Base-by-base conservation (phyloP, 2,797 vertebrate species). In the Varecia variegata region DNA sequence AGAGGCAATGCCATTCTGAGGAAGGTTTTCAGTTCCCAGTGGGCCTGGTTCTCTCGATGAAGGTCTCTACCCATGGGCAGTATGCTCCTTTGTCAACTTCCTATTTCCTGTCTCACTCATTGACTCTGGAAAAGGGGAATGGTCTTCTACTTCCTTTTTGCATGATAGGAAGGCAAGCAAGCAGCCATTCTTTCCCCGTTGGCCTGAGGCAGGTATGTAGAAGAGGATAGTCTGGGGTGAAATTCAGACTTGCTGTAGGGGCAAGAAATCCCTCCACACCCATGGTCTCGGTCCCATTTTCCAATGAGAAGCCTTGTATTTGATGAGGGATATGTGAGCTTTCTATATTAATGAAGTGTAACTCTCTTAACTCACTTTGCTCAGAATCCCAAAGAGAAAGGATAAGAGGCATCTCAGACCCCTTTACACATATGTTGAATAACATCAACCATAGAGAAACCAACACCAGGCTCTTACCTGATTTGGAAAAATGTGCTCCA, bases 191-290 rank as follows among this genome's bases (percentile, higher is more conserved):
- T 38, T 56, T 47, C 1, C 10, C 3, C 14, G 40, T 50, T 76
- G 40, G 2, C 7, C 10, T 13, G 23, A 82, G 7, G 5, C 1
- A 7, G 3, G 0, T 35, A 20, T 4, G 1, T 2, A 70, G 11
- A 21, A 40, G 35, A 52, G 54, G 23, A 15, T 62, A 43, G 17
- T 32, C 43, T 73, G 17, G 38, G 18, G 21, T 54, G 23, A 56
- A 30, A 35, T 52, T 65, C 40, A 58, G 13, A 65, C 32, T 77
- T 81, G 35, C 21, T 15, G 23, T 40, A 52, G 23, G 32, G 43
- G 20, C 6, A 35, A 65, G 50, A 52, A 60, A 50, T 60, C 21
- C 40, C 30, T 27, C 3, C 15, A 27, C 5, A 67, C 18, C 27
- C 35, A 4, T 35, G 17, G 30, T 12, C 67, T 65, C 7, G 68